A percentile compares a stretch with the other conserved stretches of the same genome.
Evolutionary conservation across 2,888 invertebrate species (phyloP).

Genomic region (Drosophila colorata): DNA sequence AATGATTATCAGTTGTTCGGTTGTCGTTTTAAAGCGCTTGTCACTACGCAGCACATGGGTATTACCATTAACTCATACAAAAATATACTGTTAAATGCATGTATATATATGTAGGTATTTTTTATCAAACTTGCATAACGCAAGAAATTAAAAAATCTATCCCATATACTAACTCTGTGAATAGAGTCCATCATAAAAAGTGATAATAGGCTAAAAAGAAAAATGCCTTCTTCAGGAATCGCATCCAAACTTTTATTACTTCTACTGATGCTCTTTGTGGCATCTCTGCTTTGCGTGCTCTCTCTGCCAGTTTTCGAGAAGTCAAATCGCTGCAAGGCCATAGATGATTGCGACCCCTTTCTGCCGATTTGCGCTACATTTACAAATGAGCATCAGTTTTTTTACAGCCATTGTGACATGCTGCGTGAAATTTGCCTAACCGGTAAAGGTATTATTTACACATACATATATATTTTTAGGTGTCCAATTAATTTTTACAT

Average conservation of each 20-base stretch:
- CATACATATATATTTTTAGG: background rate
- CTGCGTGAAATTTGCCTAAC: conserved; percentile 79
- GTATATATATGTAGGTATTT: conserved; percentile 6
- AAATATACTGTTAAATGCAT: conserved; percentile 4
- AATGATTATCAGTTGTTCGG: conserved; percentile 59
- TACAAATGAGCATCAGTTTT: conserved; percentile 80
- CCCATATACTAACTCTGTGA: background rate
- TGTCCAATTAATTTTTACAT: background rate
- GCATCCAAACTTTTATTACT: conserved; percentile 37
- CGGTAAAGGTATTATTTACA: conserved; percentile 66
- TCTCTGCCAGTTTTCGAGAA: conserved; percentile 56
- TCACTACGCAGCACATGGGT: conserved; percentile 22
- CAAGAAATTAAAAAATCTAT: background rate
- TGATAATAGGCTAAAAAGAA: conserved; percentile 16
- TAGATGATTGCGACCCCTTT: conserved; percentile 74
- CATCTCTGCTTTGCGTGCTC: conserved; percentile 45
- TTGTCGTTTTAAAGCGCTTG: conserved; percentile 22
- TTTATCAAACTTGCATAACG: conserved; percentile 16
- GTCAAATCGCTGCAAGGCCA: conserved; percentile 44
- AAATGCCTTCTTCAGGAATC: conserved; percentile 26
- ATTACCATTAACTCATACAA: conserved; percentile 1
- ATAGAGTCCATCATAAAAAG: background rate
- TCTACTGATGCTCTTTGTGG: conserved; percentile 45
- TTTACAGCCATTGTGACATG: conserved; percentile 83
- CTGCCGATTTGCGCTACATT: conserved; percentile 76